Evolutionary conservation across 2,888 invertebrate genomes (phyloP).

Genomic region (Matsumyia berberina): DNA sequence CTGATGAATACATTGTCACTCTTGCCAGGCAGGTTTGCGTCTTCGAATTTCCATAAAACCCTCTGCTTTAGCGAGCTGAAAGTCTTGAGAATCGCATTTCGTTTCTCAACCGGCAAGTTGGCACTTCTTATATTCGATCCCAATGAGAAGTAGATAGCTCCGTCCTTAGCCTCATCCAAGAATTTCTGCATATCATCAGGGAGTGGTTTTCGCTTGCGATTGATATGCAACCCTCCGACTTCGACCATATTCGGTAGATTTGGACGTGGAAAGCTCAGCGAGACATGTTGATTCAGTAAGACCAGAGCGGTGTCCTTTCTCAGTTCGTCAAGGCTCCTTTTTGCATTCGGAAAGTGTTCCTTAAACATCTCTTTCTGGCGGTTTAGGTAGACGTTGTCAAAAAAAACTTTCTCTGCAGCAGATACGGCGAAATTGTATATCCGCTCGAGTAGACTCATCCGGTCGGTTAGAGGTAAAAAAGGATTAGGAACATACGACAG

Average conservation of each 20-base stretch:
- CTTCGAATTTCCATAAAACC: constrained; percentile 85
- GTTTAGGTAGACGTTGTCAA: constrained; percentile 80
- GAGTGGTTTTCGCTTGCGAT: constrained; percentile 79
- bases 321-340: constrained; percentile 79
- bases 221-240: constrained; percentile 84
- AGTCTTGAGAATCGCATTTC: constrained; percentile 78
- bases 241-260: constrained; percentile 84
- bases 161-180: constrained; percentile 83
- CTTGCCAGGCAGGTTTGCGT: constrained; percentile 80
- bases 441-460: constrained; percentile 82
- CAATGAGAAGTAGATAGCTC: constrained; percentile 85
- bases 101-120: constrained; percentile 79
- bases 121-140: constrained; percentile 83
- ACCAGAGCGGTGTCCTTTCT: constrained; percentile 81
- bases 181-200: constrained; percentile 82
- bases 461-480: constrained; percentile 80
- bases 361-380: constrained; percentile 80
- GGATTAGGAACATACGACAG: constrained; percentile 82
- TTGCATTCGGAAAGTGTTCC: constrained; percentile 80
- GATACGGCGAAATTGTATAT: constrained; percentile 80
- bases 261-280: constrained; percentile 81
- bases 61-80: constrained; percentile 81
- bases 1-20: constrained; percentile 82
- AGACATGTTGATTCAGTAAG: constrained; percentile 82
- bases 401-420: constrained; percentile 78